These are phyloP conservation scores for Amphilophus citrinellus DNA, from an alignment of 2,113 vertebrate genomes.

Conservation along the genomic window DNA sequence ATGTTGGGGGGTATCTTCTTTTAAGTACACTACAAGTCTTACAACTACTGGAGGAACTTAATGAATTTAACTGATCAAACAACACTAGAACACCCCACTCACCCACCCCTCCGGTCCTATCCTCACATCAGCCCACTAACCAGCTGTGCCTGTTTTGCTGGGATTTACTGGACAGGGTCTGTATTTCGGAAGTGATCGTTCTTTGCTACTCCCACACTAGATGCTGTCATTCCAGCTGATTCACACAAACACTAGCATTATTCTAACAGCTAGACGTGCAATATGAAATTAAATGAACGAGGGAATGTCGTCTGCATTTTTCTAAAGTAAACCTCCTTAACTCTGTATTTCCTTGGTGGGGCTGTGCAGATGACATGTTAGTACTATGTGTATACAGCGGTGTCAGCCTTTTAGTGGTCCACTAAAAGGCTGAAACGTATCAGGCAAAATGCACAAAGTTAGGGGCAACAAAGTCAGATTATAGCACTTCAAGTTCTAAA, in stretches of 20 bases:
- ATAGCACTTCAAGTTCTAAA: not conserved
- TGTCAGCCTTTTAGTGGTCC: not conserved
- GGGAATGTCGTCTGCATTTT: constrained; percentile 8
- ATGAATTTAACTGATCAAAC: constrained; percentile 36
- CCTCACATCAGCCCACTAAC: constrained; percentile 61
- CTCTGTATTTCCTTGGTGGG: not conserved
- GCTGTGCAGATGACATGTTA: constrained; percentile 3
- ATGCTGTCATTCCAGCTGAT: constrained; percentile 61
- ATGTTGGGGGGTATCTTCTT: not conserved
- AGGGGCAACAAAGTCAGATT: constrained; percentile 4
- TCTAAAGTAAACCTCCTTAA: constrained; percentile 5
- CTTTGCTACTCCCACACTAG: constrained; percentile 64
- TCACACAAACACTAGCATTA: constrained; percentile 55
- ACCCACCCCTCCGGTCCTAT: not conserved
- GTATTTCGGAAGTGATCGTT: constrained; percentile 59
- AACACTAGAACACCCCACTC: constrained; percentile 8
- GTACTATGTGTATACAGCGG: not conserved
- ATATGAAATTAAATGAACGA: constrained; percentile 30
- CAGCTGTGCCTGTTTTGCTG: constrained; percentile 68
- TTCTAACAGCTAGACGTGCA: constrained; percentile 25
- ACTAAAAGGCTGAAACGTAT: constrained; percentile 36
- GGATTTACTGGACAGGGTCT: constrained; percentile 49
- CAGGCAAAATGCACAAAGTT: constrained; percentile 16
- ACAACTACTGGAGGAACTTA: not conserved
- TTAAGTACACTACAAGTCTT: not conserved